Evolutionary conservation across 2,888 invertebrate genomes (phyloP).

Genomic region (Dynastes grantii): DNA sequence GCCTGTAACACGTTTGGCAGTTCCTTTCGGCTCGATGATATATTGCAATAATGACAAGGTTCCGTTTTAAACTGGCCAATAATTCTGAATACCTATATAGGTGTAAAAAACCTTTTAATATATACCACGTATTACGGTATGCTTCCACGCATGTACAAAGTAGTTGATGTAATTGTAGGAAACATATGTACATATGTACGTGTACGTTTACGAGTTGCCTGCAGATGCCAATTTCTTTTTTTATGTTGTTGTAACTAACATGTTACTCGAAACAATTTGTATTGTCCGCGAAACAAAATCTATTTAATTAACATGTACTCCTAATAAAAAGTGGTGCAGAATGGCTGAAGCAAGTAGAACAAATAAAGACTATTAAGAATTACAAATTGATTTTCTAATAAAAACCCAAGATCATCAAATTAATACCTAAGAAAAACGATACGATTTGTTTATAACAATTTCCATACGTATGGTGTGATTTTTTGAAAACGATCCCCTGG

Average conservation of each 20-base stretch:
- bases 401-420: too few relatives aligned
- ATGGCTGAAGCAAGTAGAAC: too few relatives aligned
- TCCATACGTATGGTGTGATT: too few relatives aligned
- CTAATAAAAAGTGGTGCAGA: too few relatives aligned
- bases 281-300: too few relatives aligned
- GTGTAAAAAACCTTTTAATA: neutral
- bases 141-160: neutral
- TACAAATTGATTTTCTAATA: too few relatives aligned
- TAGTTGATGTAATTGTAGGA: slow-evolving; percentile 1
- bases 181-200: neutral
- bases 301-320: too few relatives aligned
- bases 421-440: too few relatives aligned
- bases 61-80: slow-evolving; percentile 2
- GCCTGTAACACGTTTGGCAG: neutral
- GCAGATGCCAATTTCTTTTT: neutral
- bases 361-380: too few relatives aligned
- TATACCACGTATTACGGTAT: neutral
- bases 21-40: slow-evolving; percentile 21
- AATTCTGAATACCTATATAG: neutral
- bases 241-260: neutral
- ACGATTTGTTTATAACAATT: too few relatives aligned
- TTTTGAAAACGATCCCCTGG: too few relatives aligned
- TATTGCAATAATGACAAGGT: slow-evolving; percentile 22
- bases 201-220: neutral
- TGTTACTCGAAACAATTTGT: too few relatives aligned